Conservation (phyloP, 2,797 vertebrate genomes). For the Anniella stebbinsi region DNA sequence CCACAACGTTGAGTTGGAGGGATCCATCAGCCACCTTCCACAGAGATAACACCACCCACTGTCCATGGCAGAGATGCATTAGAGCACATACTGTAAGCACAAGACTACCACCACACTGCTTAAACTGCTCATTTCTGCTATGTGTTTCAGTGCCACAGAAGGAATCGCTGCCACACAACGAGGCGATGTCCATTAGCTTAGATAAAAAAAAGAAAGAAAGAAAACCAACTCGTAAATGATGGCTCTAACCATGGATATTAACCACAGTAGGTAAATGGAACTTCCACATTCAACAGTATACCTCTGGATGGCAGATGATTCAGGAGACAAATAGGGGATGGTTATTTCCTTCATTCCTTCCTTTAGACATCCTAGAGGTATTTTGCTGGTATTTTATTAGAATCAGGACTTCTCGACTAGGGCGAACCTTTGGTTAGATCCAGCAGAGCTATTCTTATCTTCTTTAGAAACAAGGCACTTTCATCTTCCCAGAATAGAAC, state of each 20-base stretch:
- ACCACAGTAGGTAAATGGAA: background rate
- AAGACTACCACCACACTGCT: background rate
- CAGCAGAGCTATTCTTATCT: too few species aligned
- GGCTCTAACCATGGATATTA: background rate
- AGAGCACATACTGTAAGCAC: background rate
- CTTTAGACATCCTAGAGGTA: too few species aligned
- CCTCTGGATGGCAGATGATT: background rate
- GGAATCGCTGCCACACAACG: background rate
- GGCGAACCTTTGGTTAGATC: background rate
- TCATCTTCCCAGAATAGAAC: background rate
- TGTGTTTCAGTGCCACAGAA: background rate
- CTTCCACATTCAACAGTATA: background rate
- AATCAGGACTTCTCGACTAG: background rate
- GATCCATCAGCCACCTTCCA: background rate
- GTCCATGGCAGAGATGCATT: background rate
- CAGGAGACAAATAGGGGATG: background rate
- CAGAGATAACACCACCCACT: background rate
- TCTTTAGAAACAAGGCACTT: too few species aligned
- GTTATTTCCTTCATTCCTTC: background rate
- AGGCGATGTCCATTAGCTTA: background rate
- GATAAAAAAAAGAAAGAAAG: background rate
- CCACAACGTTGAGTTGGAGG: background rate
- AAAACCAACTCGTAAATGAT: background rate
- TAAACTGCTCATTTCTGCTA: background rate
- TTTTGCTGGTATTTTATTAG: too few species aligned